Base-by-base conservation (phyloP, 2,888 invertebrate species). In the Rugalucina vietnamica region DNA sequence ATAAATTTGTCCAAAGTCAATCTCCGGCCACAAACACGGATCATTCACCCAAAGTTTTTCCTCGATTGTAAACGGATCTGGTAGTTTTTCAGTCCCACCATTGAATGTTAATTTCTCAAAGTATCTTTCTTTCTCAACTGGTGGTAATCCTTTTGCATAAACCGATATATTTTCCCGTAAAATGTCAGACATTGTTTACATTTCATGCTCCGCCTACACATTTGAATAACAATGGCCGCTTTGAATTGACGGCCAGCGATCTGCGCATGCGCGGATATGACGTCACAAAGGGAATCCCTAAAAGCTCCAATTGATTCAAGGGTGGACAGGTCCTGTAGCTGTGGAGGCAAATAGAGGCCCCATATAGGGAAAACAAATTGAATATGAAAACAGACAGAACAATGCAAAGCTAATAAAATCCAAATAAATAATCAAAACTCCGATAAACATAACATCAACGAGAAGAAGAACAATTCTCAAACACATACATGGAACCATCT, bases 221-320 rank as follows among this genome's bases (percentile, higher is more conserved):
- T 39, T 37, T 39, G 24, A 8, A 37, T 36, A 39, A 39, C 70
- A 36, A 70, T 37, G 36, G 70, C 37, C 70, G 37, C 14, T 27
- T 70, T 37, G 70, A n/a, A 70, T 70, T 70, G 70, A 70, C 70
- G 70, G 70, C 36, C 70, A 70, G 70, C 21, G 18, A 8, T 36
- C 10, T 70, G 39, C 70, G 70, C 70, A 70, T 70, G 70, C 70
- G 70, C 70, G 21, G 21, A 70, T 36, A 70, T 70, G 39, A 39
- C 70, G 70, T 70, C 70, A 70, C 29, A 39, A 70, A 14, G n/a
- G 70, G 29, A 70, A n/a, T 36, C 39, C 36, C 4, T 39, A 70
- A 70, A 70, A 36, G n/a, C 70, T 70, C 70, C 70, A 36, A 70
- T 70, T n/a, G n/a, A n/a, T n/a, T n/a, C n/a, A n/a, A n/a, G n/a